Evolutionary conservation across 2,797 vertebrate species (phyloP), one percentile per base, ranked within the genome.

Genomic region (Galagoides demidoff): DNA sequence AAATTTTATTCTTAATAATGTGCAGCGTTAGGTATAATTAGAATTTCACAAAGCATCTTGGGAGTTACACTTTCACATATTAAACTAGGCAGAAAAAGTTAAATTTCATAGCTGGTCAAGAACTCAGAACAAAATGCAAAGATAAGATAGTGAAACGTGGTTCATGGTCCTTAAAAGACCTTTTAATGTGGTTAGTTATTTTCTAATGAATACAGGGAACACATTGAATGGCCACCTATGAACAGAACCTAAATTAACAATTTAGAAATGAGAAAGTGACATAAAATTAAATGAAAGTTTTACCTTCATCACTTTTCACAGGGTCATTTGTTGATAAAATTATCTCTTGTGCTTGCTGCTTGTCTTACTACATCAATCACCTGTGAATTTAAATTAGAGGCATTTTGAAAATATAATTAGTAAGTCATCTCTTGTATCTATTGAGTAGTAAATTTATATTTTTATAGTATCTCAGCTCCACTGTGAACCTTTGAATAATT

Each of bases 261-360:
- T 97, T 98, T 97, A 95, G 77, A 94, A 90, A 96, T 95, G 37
- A 96, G 64, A 97, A 97, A 96, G 37, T 97, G 83, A 96, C 79
- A 82, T 96, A 95, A 97, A 97, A 97, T 97, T 95, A 94, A 96
- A 93, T 89, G 94, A 96, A 97, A 97, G 79, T 98, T 98, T 95
- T 97, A 76, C 76, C 81, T 96, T 97, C 79, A 74, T 83, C 45
- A 94, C 95, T 96, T 97, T 98, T 95, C 79, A 95, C 82, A 92
- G 94, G 96, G 83, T 96, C 79, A 97, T 97, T 98, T 98, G 97
- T 97, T 98, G 97, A 98, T 98, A 98, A 98, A 98, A 97, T 96
- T 97, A 97, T 98, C 92, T 97, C 76, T 92, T 97, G 34, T 95
- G 85, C 43, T 98, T 95, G 81, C 63, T 96, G 85, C 92, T 86